Base-by-base conservation (phyloP, 2,797 vertebrate species). In the Arnoldichthys spilopterus region DNA sequence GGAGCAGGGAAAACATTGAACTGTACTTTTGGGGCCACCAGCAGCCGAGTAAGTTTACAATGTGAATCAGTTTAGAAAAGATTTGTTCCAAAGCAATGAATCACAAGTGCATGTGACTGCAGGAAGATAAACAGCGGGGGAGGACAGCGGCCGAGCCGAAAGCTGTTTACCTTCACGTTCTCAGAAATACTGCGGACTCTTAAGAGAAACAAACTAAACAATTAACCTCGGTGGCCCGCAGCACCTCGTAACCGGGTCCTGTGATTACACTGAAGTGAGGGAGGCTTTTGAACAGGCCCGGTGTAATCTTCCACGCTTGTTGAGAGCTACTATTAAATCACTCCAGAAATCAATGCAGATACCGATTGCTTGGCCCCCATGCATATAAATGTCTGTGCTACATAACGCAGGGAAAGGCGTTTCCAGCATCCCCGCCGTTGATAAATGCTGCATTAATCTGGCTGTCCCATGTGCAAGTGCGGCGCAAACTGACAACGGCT, bases 241-340 rank as follows among this genome's bases (percentile, higher is more conserved):
- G 74, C 73, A 49, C 67, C 45, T 40, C 37, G 18, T 81, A 75
- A 81, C 72, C 71, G 61, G 43, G n/a, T n/a, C 5, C 64, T 24
- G n/a, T 73, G 77, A 76, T 83, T 67, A 70, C 68, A 72, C 68
- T 64, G 37, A 69, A 79, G 72, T 22, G 61, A 76, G 71, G 53
- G 45, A 7, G 8, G 53, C 78, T 71, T 90, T 89, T 86, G 87
- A 87, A 88, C 83, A 32, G 87, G 85, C 80, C 86, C 78, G 76
- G 8, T 82, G 85, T 79, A 85, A 89, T 90, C 85, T 84, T 88
- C 83, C 71, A 56, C 61, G 81, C 85, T 87, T 84, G 87, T 73
- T 85, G 83, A 89, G 86, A 84, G 86, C 77, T 78, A 83, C 87
- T 85, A 89, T 91, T 92, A 91, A 90, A 91, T 91, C 90, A 87